Base-by-base conservation (phyloP, 2,113 vertebrate species). In the Macheiramphus alcinus region DNA sequence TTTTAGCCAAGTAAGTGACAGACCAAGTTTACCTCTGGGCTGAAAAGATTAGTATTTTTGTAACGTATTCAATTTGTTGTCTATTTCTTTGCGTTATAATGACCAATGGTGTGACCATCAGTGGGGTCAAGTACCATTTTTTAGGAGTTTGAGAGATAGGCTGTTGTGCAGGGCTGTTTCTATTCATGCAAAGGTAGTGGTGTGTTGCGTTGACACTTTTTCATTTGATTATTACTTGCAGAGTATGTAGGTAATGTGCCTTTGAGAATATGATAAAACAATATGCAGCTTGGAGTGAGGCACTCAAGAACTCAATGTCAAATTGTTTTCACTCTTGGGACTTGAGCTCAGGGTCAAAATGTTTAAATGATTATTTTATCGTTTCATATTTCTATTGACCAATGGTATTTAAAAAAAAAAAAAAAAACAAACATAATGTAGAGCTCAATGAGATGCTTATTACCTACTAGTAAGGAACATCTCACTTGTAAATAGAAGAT, bases 161-260 rank as follows among this genome's bases (percentile, higher is more conserved):
- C 56, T 38, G 29, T 73, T 16, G n/a, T 23, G 45, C 34, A 11
- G 62, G 31, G 21, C 72, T 52, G 14, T 21, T 87, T 55, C 45
- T 48, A 0, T 34, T 38, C 1, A 0, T 43, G 55, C 42, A 47
- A 11, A 43, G 47, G 4, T 20, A 11, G 43, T 5, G 17, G 13
- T 40, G 56, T 38, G 47, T 27, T 42, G 67, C 16, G 42, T 32
- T 65, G 73, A 21, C 27, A 6, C 48, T 10, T 58, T 29, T 12
- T 22, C n/a, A 34, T n/a, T 68, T 42, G 62, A 10, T 79, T 50
- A 3, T 68, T 36, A 25, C 56, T 65, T 52, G 63, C 31, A 9
- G 55, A 36, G 34, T 18, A 4, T 25, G 16, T 27, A 17, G 56
- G 55, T n/a, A 26, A 36, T 4, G 15, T 74, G 86, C 67, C 84